Conservation (phyloP, 2,888 invertebrate genomes). For the Drosophila leonis region DNA sequence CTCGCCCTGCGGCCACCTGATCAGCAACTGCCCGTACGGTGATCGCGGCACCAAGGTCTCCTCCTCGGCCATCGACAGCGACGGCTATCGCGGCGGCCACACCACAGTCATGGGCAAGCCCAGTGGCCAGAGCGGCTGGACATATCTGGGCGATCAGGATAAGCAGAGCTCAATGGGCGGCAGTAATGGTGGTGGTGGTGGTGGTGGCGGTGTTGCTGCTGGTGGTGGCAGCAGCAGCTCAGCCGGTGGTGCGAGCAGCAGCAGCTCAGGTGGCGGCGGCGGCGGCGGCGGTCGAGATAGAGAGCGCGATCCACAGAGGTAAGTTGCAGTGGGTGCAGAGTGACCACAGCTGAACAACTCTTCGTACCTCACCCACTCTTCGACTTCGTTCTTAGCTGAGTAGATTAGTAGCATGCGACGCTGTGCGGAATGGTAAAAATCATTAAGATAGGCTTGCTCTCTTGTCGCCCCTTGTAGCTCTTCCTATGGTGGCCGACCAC, state of each 20-base stretch:
- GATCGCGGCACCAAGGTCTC: conserved; percentile 69
- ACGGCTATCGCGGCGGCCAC: conserved; percentile 63
- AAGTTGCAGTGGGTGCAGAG: conserved; percentile 77
- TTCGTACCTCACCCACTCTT: background rate
- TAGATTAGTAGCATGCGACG: conserved; percentile 5
- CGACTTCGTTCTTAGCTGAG: background rate
- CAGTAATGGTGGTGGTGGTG: conserved; percentile 39
- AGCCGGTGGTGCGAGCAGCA: conserved; percentile 37
- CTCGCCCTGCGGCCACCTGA: conserved; percentile 68
- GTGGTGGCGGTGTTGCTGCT: conserved; percentile 45
- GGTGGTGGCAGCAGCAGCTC: conserved; percentile 55
- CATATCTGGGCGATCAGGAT: conserved; percentile 79
- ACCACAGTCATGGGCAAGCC: conserved; percentile 60
- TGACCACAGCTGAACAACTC: conserved; percentile 13
- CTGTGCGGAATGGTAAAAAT: conserved; percentile 66
- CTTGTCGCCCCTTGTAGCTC: conserved; percentile 85
- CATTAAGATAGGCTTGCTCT: conserved; percentile 85
- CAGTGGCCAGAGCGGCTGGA: conserved; percentile 66
- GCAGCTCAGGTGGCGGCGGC: conserved; percentile 42
- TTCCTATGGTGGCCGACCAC: conserved; percentile 84
- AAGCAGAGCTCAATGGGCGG: conserved; percentile 49
- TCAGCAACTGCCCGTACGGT: conserved; percentile 72
- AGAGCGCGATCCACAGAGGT: conserved; percentile 69
- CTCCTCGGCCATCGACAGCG: conserved; percentile 76
- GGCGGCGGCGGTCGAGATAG: conserved; percentile 58